Conservation (phyloP, 2,113 vertebrate genomes). For the Halichoerus grypus region DNA sequence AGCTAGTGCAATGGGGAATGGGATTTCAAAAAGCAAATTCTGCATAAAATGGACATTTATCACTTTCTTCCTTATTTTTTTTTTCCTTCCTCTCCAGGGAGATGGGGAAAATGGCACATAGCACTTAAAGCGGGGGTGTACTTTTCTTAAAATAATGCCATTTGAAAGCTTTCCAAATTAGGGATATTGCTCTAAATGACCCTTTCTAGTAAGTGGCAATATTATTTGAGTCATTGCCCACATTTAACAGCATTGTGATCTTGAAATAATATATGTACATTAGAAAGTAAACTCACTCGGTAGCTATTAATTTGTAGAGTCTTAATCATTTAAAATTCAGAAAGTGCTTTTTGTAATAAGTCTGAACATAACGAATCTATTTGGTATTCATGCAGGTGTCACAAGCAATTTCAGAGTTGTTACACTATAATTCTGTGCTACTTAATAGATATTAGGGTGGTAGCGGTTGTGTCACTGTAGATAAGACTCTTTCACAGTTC, state of each 20-base stretch:
- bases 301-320: constrained; percentile 85
- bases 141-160: constrained; percentile 74
- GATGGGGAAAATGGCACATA: constrained; percentile 57
- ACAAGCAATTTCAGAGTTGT: constrained; percentile 86
- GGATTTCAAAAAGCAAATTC: constrained; percentile 89
- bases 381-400: constrained; percentile 87
- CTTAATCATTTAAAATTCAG: constrained; percentile 87
- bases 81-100: constrained; percentile 71
- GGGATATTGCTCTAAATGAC: constrained; percentile 46
- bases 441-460: constrained; percentile 86
- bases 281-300: constrained; percentile 67
- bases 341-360: constrained; percentile 86
- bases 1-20: constrained; percentile 82
- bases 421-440: constrained; percentile 85
- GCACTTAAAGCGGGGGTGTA: constrained; percentile 22
- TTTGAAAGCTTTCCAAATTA: constrained; percentile 63
- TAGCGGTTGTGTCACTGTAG: constrained; percentile 82
- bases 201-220: constrained; percentile 58
- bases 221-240: constrained; percentile 74
- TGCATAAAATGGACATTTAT: constrained; percentile 85
- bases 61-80: constrained; percentile 70
- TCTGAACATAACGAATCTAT: constrained; percentile 82
- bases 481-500: constrained; percentile 81
- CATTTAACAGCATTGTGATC: constrained; percentile 76
- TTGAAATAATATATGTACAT: constrained; percentile 81